Evolutionary conservation across 1,140 invertebrate species (phyloP), one percentile per base, ranked within the genome.

Genomic region (Papilio xuthus): DNA sequence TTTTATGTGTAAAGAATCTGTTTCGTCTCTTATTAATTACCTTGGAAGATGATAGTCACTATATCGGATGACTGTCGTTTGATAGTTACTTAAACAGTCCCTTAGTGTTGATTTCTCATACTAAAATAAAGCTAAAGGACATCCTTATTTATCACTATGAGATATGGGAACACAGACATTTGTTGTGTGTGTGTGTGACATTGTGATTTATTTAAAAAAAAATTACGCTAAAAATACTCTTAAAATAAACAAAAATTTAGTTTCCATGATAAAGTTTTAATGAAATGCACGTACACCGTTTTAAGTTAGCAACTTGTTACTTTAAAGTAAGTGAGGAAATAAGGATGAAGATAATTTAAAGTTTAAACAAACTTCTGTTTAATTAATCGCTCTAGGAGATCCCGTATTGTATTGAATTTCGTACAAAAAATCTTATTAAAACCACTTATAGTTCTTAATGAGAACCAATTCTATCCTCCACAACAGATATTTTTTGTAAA

Each of bases 221-320:
- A n/a, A n/a, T n/a, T n/a, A n/a, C n/a, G n/a, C 32, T 37, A 37
- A 37, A n/a, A 37, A 37, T 37, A 1, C 32, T 7, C 4, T 37
- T n/a, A 28, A 28, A 28, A 28, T 28, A 15, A 28, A 63, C 60
- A 28, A 63, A 63, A 28, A 63, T 63, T 28, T 63, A 3, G 23
- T 28, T 26, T 63, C 15, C 13, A 28, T 13, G 60, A 28, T 63
- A 63, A 63, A 63, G 23, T 63, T 63, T 63, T 63, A 28, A 63
- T 63, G 60, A 63, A 63, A 63, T 63, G 28, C 60, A 63, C 60
- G 60, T 63, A 23, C 60, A 26, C 26, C 60, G 23, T 63, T 63
- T 63, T 15, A 63, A 28, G 60, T 63, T 28, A 26, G 60, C 60
- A 63, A 63, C 60, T 63, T 26, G 10, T 10, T 26, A 15, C 23